Conservation (phyloP, 2,113 vertebrate species). For the Brienomyrus longianalis region DNA sequence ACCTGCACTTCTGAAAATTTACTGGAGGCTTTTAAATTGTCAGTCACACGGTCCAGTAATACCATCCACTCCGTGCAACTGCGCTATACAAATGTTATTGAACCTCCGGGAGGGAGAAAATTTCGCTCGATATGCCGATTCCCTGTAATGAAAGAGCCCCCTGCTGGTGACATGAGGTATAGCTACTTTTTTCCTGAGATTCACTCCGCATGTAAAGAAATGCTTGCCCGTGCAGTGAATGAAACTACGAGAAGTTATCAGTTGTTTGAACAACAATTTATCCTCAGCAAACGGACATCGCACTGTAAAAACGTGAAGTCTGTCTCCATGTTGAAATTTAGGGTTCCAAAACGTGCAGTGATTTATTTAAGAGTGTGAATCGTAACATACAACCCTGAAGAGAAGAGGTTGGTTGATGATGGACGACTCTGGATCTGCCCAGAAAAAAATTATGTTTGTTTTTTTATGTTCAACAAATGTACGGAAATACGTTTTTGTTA, state of each 20-base stretch:
- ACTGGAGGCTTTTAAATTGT: constrained; percentile 12
- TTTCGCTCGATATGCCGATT: constrained; percentile 11
- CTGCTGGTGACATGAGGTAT: constrained; percentile 45
- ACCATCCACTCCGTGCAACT: constrained; percentile 7
- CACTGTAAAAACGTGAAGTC: background rate
- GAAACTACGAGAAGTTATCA: constrained; percentile 27
- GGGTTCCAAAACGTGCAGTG: background rate
- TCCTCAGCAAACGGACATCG: constrained; percentile 17
- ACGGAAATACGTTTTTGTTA: background rate
- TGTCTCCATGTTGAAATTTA: background rate
- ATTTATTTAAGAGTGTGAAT: background rate
- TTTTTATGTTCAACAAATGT: background rate
- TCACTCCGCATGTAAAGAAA: background rate
- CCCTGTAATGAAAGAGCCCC: constrained; percentile 50
- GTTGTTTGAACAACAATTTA: constrained; percentile 28
- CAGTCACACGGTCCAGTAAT: background rate
- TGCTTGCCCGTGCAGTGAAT: constrained; percentile 26
- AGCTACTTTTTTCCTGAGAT: background rate
- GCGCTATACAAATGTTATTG: background rate
- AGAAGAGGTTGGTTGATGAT: background rate
- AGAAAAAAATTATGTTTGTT: background rate
- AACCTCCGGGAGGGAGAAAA: constrained; percentile 2
- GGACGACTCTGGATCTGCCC: background rate
- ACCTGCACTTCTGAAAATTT: constrained; percentile 9
- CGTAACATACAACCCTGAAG: background rate